Conservation (phyloP, 2,113 vertebrate species). For the Hippocampus guttulatus region DNA sequence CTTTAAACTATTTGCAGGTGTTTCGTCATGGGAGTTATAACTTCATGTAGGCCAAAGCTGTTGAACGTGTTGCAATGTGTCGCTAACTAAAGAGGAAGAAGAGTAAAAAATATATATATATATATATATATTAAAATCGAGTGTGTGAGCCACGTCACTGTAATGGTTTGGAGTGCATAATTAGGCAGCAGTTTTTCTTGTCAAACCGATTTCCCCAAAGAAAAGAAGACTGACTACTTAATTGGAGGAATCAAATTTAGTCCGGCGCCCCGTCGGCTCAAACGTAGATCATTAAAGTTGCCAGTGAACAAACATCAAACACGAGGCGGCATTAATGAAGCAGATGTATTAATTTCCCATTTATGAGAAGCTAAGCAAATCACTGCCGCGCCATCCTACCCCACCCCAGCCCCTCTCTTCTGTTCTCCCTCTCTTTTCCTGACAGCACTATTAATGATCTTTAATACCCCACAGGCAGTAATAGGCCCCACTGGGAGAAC, state of each 20-base stretch:
- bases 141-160: slow-evolving; percentile 53
- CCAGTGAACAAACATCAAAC: slow-evolving; percentile 88
- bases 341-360: slow-evolving; percentile 94
- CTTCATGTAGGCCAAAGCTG: slow-evolving; percentile 66
- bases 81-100: slow-evolving; percentile 51
- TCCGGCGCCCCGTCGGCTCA: slow-evolving; percentile 77
- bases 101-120: slow-evolving; percentile 6
- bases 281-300: slow-evolving; percentile 89
- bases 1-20: slow-evolving; percentile 81
- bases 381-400: slow-evolving; percentile 61
- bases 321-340: slow-evolving; percentile 86
- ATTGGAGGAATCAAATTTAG: slow-evolving; percentile 84
- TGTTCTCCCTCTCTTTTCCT: slow-evolving; percentile 74
- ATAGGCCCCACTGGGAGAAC: slow-evolving; percentile 96
- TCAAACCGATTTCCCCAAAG: slow-evolving; percentile 72
- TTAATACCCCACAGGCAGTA: slow-evolving; percentile 99
- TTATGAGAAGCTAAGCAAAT: slow-evolving; percentile 87
- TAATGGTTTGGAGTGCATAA: slow-evolving; percentile 74
- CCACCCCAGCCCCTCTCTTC: slow-evolving; percentile 42
- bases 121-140: too few species aligned
- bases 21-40: slow-evolving; percentile 76
- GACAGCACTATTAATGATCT: slow-evolving; percentile 99
- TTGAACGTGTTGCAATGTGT: slow-evolving; percentile 69
- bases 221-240: slow-evolving; percentile 79
- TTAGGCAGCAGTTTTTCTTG: slow-evolving; percentile 74